Conservation (phyloP, 2,888 invertebrate genomes). For the Lepeophtheirus nordmannii region DNA sequence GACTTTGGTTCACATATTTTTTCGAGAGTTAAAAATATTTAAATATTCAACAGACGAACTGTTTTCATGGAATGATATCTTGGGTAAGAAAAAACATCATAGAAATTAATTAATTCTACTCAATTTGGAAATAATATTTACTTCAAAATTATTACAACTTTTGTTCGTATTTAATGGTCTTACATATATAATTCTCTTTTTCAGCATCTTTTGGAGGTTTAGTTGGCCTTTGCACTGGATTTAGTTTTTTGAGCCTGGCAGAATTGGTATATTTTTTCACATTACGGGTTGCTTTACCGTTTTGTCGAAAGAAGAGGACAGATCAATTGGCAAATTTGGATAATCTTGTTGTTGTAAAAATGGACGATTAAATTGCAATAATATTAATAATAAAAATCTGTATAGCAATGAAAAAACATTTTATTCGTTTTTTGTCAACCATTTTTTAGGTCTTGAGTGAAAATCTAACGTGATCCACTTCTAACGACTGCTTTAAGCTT, state of each 20-base stretch:
- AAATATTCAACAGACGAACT: constrained; percentile 17
- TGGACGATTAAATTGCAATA: constrained; percentile 9
- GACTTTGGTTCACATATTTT: constrained; percentile 21
- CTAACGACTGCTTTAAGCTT: background rate
- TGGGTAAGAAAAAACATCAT: constrained; percentile 3
- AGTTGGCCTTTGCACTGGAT: constrained; percentile 21
- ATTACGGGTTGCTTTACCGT: constrained; percentile 6
- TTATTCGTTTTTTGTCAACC: background rate
- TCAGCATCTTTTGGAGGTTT: constrained; percentile 18
- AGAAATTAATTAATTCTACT: background rate
- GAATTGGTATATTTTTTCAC: constrained; percentile 20
- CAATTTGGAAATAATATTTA: background rate
- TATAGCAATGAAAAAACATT: background rate
- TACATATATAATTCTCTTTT: background rate
- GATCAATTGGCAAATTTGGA: background rate
- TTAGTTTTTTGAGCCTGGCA: constrained; percentile 21
- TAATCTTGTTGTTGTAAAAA: constrained; percentile 16
- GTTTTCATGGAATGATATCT: constrained; percentile 22
- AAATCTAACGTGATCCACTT: background rate
- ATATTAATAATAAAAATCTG: constrained; percentile 2
- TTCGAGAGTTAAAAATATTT: constrained; percentile 13
- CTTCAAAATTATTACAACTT: background rate
- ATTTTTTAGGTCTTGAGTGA: background rate
- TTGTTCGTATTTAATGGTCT: background rate
- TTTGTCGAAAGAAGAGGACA: constrained; percentile 10